phyloP scores from a whole-genome alignment of 2,797 vertebrate genomes.

The Novumbra hubbsi region DNA sequence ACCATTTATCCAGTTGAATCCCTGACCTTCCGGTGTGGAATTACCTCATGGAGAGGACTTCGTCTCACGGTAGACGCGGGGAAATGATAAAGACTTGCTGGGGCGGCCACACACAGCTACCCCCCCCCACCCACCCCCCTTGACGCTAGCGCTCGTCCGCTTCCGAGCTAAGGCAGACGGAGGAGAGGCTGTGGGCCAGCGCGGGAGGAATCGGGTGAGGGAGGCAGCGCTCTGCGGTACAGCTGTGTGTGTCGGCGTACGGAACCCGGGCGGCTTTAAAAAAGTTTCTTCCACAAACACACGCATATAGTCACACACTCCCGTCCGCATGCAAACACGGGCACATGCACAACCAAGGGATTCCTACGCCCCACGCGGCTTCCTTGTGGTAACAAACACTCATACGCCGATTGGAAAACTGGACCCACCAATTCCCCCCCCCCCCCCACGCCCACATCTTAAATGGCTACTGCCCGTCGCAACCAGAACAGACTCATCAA shows the following conservation, averaged over 20 bases:
- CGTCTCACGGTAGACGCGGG: not conserved
- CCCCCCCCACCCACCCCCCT: too few relatives aligned
- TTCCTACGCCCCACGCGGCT: conserved; percentile 13
- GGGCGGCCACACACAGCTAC: not conserved
- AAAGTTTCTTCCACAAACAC: conserved; percentile 18
- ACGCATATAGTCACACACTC: conserved; percentile 5
- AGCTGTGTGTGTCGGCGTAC: conserved; percentile 14
- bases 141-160: not conserved
- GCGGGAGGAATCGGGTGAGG: conserved; percentile 3
- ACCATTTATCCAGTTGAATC: not conserved
- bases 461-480: conserved; percentile 14
- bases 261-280: conserved; percentile 17
- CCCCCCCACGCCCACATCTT: not conserved
- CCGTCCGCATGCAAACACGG: conserved; percentile 8
- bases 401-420: too few relatives aligned
- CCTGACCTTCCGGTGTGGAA: not conserved
- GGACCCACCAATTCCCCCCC: too few relatives aligned
- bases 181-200: not conserved
- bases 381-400: not conserved
- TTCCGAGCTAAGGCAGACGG: not conserved
- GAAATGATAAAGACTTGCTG: not conserved
- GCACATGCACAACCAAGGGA: conserved; percentile 14
- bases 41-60: not conserved
- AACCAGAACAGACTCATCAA: conserved; percentile 19
- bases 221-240: conserved; percentile 12